Evolutionary conservation across 2,797 vertebrate genomes (phyloP), one percentile per base, ranked within the genome.

Genomic region (Toxotes lorentzi): DNA sequence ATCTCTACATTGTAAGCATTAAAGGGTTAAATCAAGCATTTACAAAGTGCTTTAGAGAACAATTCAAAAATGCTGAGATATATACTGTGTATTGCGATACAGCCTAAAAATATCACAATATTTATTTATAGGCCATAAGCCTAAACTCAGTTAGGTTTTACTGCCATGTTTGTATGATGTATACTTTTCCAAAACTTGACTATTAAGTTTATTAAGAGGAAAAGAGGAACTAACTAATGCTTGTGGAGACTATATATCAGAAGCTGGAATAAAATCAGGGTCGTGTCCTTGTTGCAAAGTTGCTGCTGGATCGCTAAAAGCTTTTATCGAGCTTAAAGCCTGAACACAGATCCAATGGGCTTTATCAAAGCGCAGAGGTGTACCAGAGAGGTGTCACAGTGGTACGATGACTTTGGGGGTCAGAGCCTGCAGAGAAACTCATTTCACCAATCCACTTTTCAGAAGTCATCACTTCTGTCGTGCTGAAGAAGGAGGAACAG

Each of bases 231-330:
- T 13, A 12, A 11, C 48, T 63, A 9, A 6, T 71, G 72, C 73
- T 73, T 67, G 64, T 56, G 8, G 19, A 72, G 76, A 79, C 68
- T 86, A 86, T 87, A 86, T 81, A 75, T 89, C 82, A 69, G 35
- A 27, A 45, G 54, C 40, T 75, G 71, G 51, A 63, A 67, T 65
- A 56, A 82, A 86, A 85, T 84, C 66, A 53, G 79, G 82, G 79
- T 81, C 74, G 32, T 23, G 60, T 85, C 79, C 76, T 79, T 19
- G 23, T 58, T 71, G 62, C 47, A 73, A 62, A 83, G 76, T 76
- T 62, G 24, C 61, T 73, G 71, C 48, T 53, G 70, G 64, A 82
- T 51, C n/a, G 9, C 43, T 83, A 60, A 81, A 79, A 81, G 76
- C 65, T 81, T 79, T 75, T 61, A 78, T 70, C 16, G 8, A 76